Percentiles rank a stretch among this genome's conserved stretches.
Evolutionary conservation across 2,888 invertebrate genomes (phyloP).

Genomic region (Netelia melanura): DNA sequence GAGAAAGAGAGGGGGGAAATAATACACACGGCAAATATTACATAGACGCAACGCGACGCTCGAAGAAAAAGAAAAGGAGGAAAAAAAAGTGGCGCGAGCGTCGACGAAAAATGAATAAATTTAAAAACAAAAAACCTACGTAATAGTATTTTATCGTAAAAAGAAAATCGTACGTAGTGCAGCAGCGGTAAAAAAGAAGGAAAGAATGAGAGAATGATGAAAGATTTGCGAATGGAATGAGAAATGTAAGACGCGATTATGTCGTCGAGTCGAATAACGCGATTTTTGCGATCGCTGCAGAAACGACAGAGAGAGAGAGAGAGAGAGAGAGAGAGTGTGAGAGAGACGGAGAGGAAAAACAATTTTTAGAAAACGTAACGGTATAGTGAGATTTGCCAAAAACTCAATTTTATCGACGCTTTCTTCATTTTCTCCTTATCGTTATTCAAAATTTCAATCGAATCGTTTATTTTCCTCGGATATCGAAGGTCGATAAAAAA

Average conservation of each 20-base stretch:
- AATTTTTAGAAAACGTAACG: not conserved
- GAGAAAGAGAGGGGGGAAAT: no score
- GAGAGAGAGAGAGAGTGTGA: not conserved
- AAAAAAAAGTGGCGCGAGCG: constrained; percentile 62
- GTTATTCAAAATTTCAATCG: no score
- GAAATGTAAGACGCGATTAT: constrained; percentile 17
- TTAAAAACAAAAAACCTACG: constrained; percentile 70
- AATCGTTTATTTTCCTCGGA: not conserved
- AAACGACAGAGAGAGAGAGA: not conserved
- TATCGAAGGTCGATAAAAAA: not conserved
- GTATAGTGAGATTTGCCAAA: constrained; percentile 55
- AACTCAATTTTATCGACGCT: not conserved
- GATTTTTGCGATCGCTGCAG: constrained; percentile 30
- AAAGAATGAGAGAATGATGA: constrained; percentile 23
- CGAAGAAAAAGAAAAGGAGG: constrained; percentile 56
- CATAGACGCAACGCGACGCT: constrained; percentile 10
- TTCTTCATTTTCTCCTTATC: not conserved
- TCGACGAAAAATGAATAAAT: constrained; percentile 63
- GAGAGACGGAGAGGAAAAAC: no score
- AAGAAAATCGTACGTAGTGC: constrained; percentile 46
- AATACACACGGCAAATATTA: not conserved
- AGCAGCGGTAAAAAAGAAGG: not conserved
- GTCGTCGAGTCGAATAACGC: constrained; percentile 43
- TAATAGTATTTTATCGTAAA: constrained; percentile 74
- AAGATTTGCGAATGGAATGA: constrained; percentile 48